Conservation (phyloP, 2,113 vertebrate species). For the Baryphthengus martii region DNA sequence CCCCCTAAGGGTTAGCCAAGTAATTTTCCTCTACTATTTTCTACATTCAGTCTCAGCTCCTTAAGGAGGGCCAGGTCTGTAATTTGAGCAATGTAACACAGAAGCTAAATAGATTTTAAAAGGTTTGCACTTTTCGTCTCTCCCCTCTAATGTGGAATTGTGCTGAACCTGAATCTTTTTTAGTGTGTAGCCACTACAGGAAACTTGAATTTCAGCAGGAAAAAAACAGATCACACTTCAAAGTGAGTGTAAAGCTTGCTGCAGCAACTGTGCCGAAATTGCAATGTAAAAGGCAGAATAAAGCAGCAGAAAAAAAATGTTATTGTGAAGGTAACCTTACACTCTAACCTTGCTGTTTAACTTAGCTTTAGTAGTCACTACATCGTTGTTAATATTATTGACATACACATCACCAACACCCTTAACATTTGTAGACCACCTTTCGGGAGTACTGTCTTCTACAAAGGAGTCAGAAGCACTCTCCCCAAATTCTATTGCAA, state of each 20-base stretch:
- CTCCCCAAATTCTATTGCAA: accelerated
- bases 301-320: not conserved
- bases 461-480: not conserved
- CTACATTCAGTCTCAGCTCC: constrained; percentile 28
- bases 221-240: constrained; percentile 60
- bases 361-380: not conserved
- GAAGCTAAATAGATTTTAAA: constrained; percentile 62
- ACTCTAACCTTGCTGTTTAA: not conserved
- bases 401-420: not conserved
- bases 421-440: accelerated
- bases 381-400: not conserved
- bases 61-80: constrained; percentile 53
- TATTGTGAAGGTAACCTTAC: not conserved
- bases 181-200: not conserved
- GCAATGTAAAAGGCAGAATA: constrained; percentile 22
- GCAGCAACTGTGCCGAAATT: not conserved
- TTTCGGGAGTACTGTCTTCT: not conserved
- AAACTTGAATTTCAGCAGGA: constrained; percentile 58
- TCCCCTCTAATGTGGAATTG: constrained; percentile 54
- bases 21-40: constrained; percentile 65
- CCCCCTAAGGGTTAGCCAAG: constrained; percentile 39
- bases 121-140: constrained; percentile 49
- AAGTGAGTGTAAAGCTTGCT: constrained; percentile 43
- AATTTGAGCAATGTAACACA: constrained; percentile 41
- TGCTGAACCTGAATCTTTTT: constrained; percentile 65